phyloP scores from a whole-genome alignment of 2,113 vertebrate species.

The Hippocampus abdominalis region DNA sequence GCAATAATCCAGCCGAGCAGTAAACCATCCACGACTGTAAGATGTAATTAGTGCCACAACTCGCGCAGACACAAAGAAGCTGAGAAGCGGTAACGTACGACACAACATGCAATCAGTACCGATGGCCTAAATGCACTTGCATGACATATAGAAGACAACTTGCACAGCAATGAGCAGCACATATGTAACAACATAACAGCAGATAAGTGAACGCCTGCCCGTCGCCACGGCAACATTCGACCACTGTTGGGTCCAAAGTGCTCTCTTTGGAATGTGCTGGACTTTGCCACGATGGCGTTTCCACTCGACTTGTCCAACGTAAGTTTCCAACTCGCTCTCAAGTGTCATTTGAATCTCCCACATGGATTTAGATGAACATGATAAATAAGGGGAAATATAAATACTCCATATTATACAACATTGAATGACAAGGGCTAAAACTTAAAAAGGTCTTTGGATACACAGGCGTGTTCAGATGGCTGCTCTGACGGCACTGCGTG shows the following conservation, averaged over 20 bases:
- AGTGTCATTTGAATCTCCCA: constrained; percentile 44
- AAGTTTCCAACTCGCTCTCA: constrained; percentile 15
- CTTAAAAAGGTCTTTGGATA: constrained; percentile 59
- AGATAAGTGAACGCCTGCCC: not conserved
- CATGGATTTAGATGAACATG: constrained; percentile 28
- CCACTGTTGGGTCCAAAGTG: constrained; percentile 7
- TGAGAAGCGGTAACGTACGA: constrained; percentile 1
- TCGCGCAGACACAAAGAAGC: not conserved
- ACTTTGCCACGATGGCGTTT: constrained; percentile 33
- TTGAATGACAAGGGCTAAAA: constrained; percentile 29
- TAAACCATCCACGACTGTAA: not conserved
- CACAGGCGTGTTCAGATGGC: constrained; percentile 3
- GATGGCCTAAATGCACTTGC: constrained; percentile 1
- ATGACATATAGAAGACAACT: constrained; percentile 14
- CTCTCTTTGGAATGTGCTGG: constrained; percentile 68
- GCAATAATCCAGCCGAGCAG: not conserved
- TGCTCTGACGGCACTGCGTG: constrained; percentile 1
- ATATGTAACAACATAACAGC: constrained; percentile 34
- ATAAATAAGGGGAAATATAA: constrained; percentile 69
- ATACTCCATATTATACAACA: constrained; percentile 61
- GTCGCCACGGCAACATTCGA: not conserved
- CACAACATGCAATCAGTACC: not conserved
- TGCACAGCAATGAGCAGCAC: constrained; percentile 17
- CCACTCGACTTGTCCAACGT: constrained; percentile 47
- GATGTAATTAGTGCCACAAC: not conserved